Percentiles rank a stretch among this genome's conserved stretches.
Evolutionary conservation across 2,888 invertebrate genomes (phyloP).

Genomic region (Actias luna): DNA sequence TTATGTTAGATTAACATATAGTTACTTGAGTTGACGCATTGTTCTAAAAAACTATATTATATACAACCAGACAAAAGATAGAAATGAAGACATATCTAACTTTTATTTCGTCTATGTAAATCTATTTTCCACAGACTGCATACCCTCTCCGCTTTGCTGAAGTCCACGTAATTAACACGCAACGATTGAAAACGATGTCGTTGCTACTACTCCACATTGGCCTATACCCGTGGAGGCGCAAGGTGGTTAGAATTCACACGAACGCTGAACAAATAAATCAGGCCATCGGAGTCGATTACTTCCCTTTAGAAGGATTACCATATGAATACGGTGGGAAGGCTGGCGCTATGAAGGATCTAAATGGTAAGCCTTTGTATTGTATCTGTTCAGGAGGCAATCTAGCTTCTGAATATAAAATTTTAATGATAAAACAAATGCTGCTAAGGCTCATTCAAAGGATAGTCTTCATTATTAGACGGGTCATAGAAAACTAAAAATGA

Average conservation of each 20-base stretch:
- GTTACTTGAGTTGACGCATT: too few relatives aligned
- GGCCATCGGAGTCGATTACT: conserved; percentile 79
- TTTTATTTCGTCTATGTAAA: not conserved
- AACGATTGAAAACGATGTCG: conserved; percentile 86
- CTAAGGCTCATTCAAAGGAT: not conserved
- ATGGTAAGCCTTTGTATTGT: conserved; percentile 71
- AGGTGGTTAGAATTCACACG: conserved; percentile 60
- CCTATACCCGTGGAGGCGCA: conserved; percentile 70
- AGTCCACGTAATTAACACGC: conserved; percentile 90
- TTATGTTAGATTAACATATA: too few relatives aligned
- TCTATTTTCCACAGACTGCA: conserved; percentile 81
- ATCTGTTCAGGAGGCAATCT: not conserved
- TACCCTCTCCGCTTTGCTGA: conserved; percentile 91
- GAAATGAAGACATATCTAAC: too few relatives aligned
- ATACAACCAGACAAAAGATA: too few relatives aligned
- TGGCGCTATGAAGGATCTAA: conserved; percentile 87
- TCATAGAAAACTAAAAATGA: too few relatives aligned
- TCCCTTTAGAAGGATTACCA: conserved; percentile 88
- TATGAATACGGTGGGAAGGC: conserved; percentile 91
- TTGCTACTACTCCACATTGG: conserved; percentile 78
- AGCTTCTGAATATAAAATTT: not conserved
- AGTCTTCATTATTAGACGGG: not conserved
- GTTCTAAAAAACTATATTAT: too few relatives aligned
- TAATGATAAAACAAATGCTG: not conserved
- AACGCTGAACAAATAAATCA: conserved; percentile 58